Conservation (phyloP, 2,888 invertebrate species). For the Lycocerus yunnanus region DNA sequence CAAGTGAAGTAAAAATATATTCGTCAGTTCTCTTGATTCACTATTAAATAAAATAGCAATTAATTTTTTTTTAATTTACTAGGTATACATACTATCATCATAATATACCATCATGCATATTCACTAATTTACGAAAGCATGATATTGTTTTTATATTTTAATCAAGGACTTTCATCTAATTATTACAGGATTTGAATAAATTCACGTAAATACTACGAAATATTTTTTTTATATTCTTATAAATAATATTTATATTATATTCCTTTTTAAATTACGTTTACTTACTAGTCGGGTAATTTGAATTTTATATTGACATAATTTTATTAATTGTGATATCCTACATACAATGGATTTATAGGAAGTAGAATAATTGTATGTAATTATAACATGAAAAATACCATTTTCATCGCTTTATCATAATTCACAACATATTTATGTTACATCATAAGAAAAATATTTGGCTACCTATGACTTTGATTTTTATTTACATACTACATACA, state of each 20-base stretch:
- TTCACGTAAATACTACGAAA: not conserved
- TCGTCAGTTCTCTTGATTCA: too few species aligned
- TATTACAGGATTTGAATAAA: not conserved
- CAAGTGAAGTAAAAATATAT: too few species aligned
- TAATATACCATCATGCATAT: too few species aligned
- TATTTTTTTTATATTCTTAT: not conserved
- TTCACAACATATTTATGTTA: not conserved
- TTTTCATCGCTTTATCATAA: not conserved
- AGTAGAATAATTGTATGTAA: not conserved
- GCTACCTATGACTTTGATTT: not conserved
- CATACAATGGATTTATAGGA: not conserved
- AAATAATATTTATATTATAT: not conserved
- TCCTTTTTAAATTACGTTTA: not conserved
- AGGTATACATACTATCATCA: too few species aligned
- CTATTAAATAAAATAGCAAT: too few species aligned
- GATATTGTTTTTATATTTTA: not conserved
- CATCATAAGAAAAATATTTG: not conserved
- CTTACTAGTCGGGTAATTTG: not conserved
- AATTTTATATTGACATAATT: not conserved
- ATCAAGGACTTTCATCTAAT: not conserved
- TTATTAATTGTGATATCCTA: not conserved
- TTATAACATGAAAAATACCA: not conserved
- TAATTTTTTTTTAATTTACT: too few species aligned
- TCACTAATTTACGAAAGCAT: too few species aligned
- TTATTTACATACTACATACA: not conserved